Evolutionary conservation across 2,888 invertebrate genomes (phyloP).

Genomic region (Drosophila neoperkinsi): DNA sequence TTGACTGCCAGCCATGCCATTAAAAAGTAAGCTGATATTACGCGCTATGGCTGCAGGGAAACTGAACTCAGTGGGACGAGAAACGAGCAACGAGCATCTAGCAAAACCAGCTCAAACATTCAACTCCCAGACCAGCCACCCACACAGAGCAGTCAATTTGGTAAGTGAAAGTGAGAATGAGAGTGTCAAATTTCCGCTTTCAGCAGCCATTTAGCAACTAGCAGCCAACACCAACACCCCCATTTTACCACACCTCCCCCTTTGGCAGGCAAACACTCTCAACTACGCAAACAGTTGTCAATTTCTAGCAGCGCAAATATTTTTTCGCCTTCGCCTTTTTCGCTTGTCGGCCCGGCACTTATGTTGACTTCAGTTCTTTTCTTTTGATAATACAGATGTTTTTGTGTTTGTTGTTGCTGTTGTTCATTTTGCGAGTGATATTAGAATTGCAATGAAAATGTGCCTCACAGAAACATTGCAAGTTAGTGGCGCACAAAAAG

Average conservation of each 20-base stretch:
- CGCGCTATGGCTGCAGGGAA: conserved; percentile 52
- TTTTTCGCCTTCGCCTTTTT: conserved; percentile 68
- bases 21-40: conserved; percentile 78
- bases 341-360: conserved; percentile 52
- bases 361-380: conserved; percentile 49
- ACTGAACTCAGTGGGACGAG: conserved; percentile 17
- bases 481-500: conserved; percentile 17
- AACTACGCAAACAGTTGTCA: conserved; percentile 79
- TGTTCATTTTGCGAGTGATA: conserved; percentile 42
- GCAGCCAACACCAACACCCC: conserved; percentile 2
- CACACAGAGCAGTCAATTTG: conserved; percentile 35
- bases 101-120: neutral
- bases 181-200: conserved; percentile 80
- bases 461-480: conserved; percentile 45
- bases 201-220: conserved; percentile 36
- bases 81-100: conserved; percentile 4
- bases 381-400: conserved; percentile 38
- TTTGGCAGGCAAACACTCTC: conserved; percentile 68
- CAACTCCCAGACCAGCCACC: conserved; percentile 1
- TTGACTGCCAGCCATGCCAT: conserved; percentile 72
- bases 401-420: conserved; percentile 40
- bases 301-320: conserved; percentile 77
- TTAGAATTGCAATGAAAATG: conserved; percentile 61
- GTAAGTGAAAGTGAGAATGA: conserved; percentile 65
- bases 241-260: neutral